phyloP scores from a whole-genome alignment of 2,888 invertebrate species.

The Acrobasis repandana region DNA sequence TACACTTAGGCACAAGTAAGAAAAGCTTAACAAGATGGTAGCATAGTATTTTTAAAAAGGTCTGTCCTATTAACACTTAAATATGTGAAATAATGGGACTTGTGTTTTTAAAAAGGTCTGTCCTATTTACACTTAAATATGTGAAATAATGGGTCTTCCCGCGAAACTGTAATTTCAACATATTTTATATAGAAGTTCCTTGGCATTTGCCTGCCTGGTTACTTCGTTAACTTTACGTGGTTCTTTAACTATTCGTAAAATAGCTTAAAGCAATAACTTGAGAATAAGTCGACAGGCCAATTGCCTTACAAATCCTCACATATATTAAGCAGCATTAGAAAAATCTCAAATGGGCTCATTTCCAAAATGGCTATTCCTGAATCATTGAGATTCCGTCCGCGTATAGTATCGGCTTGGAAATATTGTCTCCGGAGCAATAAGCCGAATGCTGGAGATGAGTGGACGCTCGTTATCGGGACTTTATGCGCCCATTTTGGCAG shows the following conservation, averaged over 20 bases:
- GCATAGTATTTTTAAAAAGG: too few relatives aligned
- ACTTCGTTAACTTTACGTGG: too few relatives aligned
- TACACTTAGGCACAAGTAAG: too few relatives aligned
- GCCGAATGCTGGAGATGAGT: conserved; percentile 57
- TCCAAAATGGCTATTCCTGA: conserved; percentile 42
- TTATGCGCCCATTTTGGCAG: conserved; percentile 46
- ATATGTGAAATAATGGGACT: too few relatives aligned
- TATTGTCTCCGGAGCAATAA: conserved; percentile 62
- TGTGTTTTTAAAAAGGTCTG: too few relatives aligned
- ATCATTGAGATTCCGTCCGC: conserved; percentile 56
- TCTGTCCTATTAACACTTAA: too few relatives aligned
- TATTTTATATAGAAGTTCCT: too few relatives aligned
- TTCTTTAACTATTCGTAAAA: background rate
- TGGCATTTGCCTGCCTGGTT: too few relatives aligned
- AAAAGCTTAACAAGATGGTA: too few relatives aligned
- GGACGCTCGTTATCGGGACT: conserved; percentile 52
- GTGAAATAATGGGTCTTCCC: too few relatives aligned
- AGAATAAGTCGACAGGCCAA: background rate
- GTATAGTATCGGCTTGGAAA: conserved; percentile 56
- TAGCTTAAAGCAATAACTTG: background rate
- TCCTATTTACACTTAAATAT: too few relatives aligned
- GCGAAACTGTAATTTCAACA: too few relatives aligned
- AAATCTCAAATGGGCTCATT: conserved; percentile 30
- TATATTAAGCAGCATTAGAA: background rate
- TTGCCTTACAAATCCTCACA: background rate